Percentiles rank a stretch among this genome's conserved stretches.
phyloP scores from a whole-genome alignment of 2,797 vertebrate species.

The Euphonia xanthogaster region DNA sequence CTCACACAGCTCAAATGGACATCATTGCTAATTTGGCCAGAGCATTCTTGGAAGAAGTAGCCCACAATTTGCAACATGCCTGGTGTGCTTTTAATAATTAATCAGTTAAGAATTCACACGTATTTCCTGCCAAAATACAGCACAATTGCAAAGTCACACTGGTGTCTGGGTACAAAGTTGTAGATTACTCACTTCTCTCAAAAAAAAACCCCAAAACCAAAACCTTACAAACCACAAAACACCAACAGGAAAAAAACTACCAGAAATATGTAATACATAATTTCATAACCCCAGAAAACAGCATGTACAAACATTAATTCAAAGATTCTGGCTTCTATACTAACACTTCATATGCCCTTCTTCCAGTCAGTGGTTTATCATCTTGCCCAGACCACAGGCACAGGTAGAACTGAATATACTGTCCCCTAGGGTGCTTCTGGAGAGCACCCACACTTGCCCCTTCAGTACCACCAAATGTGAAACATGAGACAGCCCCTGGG shows the following conservation, averaged over 20 bases:
- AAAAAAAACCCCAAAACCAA: not conserved
- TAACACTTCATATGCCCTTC: not conserved
- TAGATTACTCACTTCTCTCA: not conserved
- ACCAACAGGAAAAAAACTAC: fast-evolving
- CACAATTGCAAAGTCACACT: not conserved
- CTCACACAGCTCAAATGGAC: not conserved
- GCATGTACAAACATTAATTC: not conserved
- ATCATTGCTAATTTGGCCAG: fast-evolving
- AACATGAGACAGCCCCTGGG: fast-evolving
- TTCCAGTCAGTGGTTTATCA: not conserved
- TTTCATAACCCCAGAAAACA: not conserved
- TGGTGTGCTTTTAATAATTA: not conserved
- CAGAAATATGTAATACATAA: not conserved
- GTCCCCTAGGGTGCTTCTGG: not conserved
- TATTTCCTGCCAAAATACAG: not conserved
- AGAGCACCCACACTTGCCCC: not conserved
- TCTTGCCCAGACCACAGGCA: fast-evolving
- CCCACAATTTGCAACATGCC: not conserved
- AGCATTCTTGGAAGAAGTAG: not conserved
- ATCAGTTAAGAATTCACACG: not conserved
- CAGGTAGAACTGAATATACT: not conserved
- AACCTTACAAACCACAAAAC: not conserved
- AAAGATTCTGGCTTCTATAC: not conserved
- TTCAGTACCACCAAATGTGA: not conserved
- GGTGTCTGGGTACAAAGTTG: not conserved